Conservation (phyloP, 2,888 invertebrate species). For the Dasysyrphus tricinctus region DNA sequence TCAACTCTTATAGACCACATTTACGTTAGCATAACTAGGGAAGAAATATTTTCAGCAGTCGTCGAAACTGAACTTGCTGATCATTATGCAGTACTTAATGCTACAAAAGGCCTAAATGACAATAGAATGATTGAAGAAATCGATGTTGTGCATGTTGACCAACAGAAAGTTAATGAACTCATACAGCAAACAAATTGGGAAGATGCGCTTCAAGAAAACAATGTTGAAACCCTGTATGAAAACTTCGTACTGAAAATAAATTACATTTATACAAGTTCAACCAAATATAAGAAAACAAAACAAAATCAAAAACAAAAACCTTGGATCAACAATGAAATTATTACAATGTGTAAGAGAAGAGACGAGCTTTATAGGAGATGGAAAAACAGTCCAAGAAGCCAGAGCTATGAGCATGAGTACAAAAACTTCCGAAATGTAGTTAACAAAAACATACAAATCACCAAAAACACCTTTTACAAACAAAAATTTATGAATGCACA, state of each 20-base stretch:
- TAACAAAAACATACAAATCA: conserved; percentile 22
- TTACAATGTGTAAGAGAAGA: too few species aligned
- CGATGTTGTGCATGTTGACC: too few species aligned
- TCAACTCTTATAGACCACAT: too few species aligned
- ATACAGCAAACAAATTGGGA: conserved; percentile 31
- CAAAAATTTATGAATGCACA: conserved; percentile 3
- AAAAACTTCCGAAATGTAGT: conserved; percentile 23
- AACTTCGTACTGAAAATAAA: conserved; percentile 4
- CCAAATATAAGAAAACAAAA: conserved; percentile 22
- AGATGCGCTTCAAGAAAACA: not conserved
- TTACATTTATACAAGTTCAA: conserved; percentile 1
- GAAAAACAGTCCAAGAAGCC: conserved; percentile 33
- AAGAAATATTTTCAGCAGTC: too few species aligned
- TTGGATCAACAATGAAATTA: too few species aligned
- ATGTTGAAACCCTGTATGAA: conserved; percentile 25
- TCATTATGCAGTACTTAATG: too few species aligned
- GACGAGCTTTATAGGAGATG: not conserved
- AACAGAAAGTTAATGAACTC: too few species aligned
- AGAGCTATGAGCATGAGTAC: conserved; percentile 9
- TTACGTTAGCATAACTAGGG: too few species aligned
- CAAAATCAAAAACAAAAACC: too few species aligned
- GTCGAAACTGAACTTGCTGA: too few species aligned
- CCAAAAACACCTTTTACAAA: conserved; percentile 10
- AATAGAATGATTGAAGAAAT: too few species aligned
- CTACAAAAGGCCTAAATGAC: too few species aligned